Evolutionary conservation across 2,113 vertebrate genomes (phyloP).

Genomic region (Maylandia zebra): DNA sequence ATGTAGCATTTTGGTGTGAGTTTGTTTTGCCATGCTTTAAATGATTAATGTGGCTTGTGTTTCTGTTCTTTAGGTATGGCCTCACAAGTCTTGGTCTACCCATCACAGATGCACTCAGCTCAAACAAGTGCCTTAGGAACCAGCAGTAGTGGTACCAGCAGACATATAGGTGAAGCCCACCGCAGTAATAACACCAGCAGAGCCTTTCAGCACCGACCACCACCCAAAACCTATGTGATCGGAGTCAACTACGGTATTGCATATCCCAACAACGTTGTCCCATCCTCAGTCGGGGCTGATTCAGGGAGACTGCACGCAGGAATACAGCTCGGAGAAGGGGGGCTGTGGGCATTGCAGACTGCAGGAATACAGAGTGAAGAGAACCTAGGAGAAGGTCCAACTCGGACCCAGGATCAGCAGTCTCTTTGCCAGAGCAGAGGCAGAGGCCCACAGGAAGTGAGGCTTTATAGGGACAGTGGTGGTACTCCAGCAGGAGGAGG

Average conservation of each 20-base stretch:
- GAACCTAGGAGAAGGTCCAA: not conserved
- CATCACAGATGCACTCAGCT: constrained; percentile 96
- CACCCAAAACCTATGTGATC: constrained; percentile 80
- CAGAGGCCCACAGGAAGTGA: constrained; percentile 15
- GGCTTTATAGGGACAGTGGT: constrained; percentile 11
- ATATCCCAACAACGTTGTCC: constrained; percentile 76
- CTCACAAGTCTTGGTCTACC: constrained; percentile 96
- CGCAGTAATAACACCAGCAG: constrained; percentile 72
- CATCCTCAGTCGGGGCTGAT: constrained; percentile 60
- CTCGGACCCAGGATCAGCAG: constrained; percentile 49
- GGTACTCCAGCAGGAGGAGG: constrained; percentile 16
- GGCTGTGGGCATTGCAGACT: constrained; percentile 72
- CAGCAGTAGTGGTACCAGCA: constrained; percentile 82
- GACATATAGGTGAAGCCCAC: constrained; percentile 82
- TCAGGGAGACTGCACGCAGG: not conserved
- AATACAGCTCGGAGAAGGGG: constrained; percentile 37
- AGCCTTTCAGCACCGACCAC: constrained; percentile 83
- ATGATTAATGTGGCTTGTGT: not conserved
- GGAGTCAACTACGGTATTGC: constrained; percentile 87
- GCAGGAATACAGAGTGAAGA: constrained; percentile 72
- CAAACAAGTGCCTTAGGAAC: constrained; percentile 95
- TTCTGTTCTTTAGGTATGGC: constrained; percentile 83
- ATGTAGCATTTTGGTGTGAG: not conserved
- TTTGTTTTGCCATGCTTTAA: not conserved
- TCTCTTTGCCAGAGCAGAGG: constrained; percentile 36